Percentiles rank a stretch among this genome's conserved stretches.
Conservation (phyloP, 2,888 invertebrate genomes). For the Pollenia angustigena region DNA sequence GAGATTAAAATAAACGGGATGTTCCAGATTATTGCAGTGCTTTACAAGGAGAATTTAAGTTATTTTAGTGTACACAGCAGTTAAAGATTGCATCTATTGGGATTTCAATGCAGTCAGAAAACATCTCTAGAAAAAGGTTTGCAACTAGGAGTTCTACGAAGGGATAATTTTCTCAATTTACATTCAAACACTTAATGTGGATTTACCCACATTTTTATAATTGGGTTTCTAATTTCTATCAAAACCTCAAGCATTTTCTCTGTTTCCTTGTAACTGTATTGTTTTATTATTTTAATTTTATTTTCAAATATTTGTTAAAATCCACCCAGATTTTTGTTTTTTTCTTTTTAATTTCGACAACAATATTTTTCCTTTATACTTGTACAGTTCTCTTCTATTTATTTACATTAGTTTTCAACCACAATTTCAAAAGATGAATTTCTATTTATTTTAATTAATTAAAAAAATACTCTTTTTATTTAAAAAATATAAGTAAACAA, state of each 20-base stretch:
- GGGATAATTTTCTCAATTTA: too few species aligned
- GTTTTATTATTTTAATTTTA: too few species aligned
- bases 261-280: too few species aligned
- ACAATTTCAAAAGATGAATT: constrained; percentile 17
- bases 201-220: too few species aligned
- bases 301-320: not conserved
- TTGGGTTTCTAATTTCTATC: too few species aligned
- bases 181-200: too few species aligned
- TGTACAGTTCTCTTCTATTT: not conserved
- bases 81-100: too few species aligned
- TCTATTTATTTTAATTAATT: constrained; percentile 54
- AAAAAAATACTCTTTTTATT: constrained; percentile 4
- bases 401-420: not conserved
- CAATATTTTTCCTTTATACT: not conserved
- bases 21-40: not conserved
- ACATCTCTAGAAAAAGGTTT: too few species aligned
- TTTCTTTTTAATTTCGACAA: not conserved
- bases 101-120: too few species aligned
- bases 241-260: too few species aligned
- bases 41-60: not conserved
- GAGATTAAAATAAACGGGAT: not conserved
- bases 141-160: too few species aligned
- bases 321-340: not conserved
- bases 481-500: constrained; percentile 6
- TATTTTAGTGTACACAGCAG: not conserved